Conservation (phyloP, 2,113 vertebrate genomes). For the Pan paniscus region DNA sequence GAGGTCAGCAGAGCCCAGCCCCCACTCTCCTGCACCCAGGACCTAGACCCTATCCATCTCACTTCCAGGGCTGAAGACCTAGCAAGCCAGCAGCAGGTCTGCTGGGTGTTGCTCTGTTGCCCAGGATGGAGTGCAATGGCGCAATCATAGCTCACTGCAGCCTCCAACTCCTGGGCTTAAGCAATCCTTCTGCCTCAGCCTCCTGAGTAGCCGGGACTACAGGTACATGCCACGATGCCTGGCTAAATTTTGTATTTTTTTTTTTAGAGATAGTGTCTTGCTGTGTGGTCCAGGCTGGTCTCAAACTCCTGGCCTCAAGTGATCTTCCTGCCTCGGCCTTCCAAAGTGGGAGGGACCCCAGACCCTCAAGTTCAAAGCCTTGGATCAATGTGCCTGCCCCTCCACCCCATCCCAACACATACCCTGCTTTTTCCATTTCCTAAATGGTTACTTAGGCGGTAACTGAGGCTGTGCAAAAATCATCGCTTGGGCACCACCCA, state of each 20-base stretch:
- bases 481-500: accelerated
- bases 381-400: not conserved
- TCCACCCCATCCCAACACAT: not conserved
- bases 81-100: not conserved
- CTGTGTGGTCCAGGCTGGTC: too few species aligned
- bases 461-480: not conserved
- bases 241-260: too few species aligned
- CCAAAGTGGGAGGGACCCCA: not conserved
- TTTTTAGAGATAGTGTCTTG: too few species aligned
- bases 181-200: too few species aligned
- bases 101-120: not conserved
- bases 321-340: too few species aligned
- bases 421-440: not conserved
- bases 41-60: not conserved
- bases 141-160: too few species aligned
- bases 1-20: not conserved
- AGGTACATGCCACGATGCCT: too few species aligned
- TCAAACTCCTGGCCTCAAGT: too few species aligned
- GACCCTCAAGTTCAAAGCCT: not conserved
- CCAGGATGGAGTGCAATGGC: too few species aligned
- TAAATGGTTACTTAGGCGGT: not conserved
- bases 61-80: not conserved
- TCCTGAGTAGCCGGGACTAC: too few species aligned
- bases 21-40: not conserved
- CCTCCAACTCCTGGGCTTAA: too few species aligned